Evolutionary conservation across 2,113 vertebrate genomes (phyloP), one percentile per base, ranked within the genome.

Genomic region (Fulmarus glacialis): DNA sequence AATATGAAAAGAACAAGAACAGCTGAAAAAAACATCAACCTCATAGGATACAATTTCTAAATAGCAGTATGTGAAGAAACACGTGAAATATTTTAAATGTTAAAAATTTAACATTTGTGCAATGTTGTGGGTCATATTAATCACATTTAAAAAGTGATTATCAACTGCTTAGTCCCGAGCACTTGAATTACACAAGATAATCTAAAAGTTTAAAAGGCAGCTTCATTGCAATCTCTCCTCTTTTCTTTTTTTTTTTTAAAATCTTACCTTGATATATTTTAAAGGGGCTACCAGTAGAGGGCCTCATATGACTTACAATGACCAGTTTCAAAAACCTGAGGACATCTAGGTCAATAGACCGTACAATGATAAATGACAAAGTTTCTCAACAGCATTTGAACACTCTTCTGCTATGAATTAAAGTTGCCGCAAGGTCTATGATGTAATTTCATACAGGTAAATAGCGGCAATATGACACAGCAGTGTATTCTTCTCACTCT

Each of bases 231-330:
- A 22, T 38, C 30, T 48, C 40, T 68, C 15, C 4, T 40, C 7
- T 68, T 13, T 42, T 47, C 7, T 38, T 32, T 15, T n/a, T 34
- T 34, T 13, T 42, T 32, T 38, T 38, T 10, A 2, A 15, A 66
- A 32, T 23, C 19, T 66, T 77, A 85, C 9, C 4, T 16, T 60
- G 19, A 24, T 43, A 63, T 26, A 78, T 74, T 92, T 96, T 36
- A 73, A 97, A 85, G n/a, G 21, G 52, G 17, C 16, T 47, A 77
- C 95, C 96, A 95, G 96, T 74, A 98, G 98, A 97, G 97, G 97
- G 96, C 94, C 87, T 91, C 91, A 47, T 73, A 70, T n/a, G 45
- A 97, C 87, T 96, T 96, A 77, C 36, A 97, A 94, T 93, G 26
- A 43, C 30, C 22, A 34, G 4, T 9, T 87, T 71, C 19, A 82